Percentiles rank a stretch among this genome's conserved stretches.
These are phyloP conservation scores for Numenius phaeopus DNA, from an alignment of 2,797 vertebrate genomes.

Conservation along the genomic window DNA sequence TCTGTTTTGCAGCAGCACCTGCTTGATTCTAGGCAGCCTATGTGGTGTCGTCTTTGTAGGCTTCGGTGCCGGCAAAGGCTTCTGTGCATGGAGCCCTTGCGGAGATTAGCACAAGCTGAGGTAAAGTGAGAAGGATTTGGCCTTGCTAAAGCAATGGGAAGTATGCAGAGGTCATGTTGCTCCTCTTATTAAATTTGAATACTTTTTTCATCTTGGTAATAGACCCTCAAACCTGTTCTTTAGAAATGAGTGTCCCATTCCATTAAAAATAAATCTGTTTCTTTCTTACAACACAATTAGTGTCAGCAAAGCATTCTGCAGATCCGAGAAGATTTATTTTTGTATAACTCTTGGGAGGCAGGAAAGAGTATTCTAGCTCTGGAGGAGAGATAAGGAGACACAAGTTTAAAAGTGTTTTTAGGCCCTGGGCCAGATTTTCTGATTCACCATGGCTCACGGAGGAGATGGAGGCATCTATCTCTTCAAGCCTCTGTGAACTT, in stretches of 20 bases:
- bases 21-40: neutral
- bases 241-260: conserved; percentile 50
- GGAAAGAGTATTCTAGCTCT: conserved; percentile 28
- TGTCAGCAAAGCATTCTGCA: conserved; percentile 62
- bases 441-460: neutral
- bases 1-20: neutral
- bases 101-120: neutral
- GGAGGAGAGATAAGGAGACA: conserved; percentile 37
- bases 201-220: conserved; percentile 44
- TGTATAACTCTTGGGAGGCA: conserved; percentile 49
- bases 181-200: conserved; percentile 46
- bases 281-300: conserved; percentile 58
- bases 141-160: conserved; percentile 41
- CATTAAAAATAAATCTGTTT: conserved; percentile 60
- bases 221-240: neutral
- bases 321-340: conserved; percentile 42
- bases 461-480: neutral
- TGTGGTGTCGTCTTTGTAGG: neutral
- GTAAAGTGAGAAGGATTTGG: conserved; percentile 39
- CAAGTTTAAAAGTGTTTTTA: conserved; percentile 40
- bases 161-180: conserved; percentile 29
- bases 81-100: neutral
- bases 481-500: neutral
- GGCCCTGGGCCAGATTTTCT: conserved; percentile 25
- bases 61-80: neutral